phyloP scores from a whole-genome alignment of 23 tunicate species.

The Ciona savignyi region DNA sequence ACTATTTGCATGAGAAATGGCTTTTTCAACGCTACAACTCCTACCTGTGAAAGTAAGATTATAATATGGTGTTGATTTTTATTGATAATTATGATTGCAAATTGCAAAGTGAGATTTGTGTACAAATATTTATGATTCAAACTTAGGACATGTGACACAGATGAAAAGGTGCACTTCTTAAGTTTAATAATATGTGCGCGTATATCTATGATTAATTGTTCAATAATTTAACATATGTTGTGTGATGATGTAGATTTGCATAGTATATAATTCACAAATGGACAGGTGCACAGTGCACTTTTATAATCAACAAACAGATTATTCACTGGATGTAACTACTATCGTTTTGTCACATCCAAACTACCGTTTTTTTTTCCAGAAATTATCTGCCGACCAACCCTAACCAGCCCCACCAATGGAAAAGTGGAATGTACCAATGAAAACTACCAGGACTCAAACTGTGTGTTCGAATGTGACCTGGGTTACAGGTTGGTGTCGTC shows the following conservation, averaged over 20 bases:
- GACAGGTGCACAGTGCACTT: no score
- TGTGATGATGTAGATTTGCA: no score
- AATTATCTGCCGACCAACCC: slow-evolving; percentile 41
- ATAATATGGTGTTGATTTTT: no score
- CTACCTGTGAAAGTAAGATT: slow-evolving; percentile 50
- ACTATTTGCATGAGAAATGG: slow-evolving; percentile 57
- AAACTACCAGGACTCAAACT: slow-evolving; percentile 40
- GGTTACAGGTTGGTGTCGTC: slow-evolving; percentile 34
- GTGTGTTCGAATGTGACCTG: slow-evolving; percentile 43
- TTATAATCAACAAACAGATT: no score
- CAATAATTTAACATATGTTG: no score
- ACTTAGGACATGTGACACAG: neutral
- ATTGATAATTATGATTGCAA: no score
- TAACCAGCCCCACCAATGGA: slow-evolving; percentile 32
- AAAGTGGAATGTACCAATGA: slow-evolving; percentile 46
- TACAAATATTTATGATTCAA: no score
- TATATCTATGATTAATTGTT: no score
- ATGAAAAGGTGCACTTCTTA: no score
- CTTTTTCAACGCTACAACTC: slow-evolving; percentile 33
- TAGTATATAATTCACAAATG: no score
- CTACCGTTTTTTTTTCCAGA: slow-evolving; percentile 18
- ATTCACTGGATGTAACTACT: neutral
- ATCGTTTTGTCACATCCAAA: neutral
- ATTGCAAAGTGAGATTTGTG: no score
- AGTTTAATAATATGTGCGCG: no score